A percentile compares a stretch with the other conserved stretches of the same genome.
phyloP scores from a whole-genome alignment of 2,113 vertebrate species.

The Zosterops pallidus region DNA sequence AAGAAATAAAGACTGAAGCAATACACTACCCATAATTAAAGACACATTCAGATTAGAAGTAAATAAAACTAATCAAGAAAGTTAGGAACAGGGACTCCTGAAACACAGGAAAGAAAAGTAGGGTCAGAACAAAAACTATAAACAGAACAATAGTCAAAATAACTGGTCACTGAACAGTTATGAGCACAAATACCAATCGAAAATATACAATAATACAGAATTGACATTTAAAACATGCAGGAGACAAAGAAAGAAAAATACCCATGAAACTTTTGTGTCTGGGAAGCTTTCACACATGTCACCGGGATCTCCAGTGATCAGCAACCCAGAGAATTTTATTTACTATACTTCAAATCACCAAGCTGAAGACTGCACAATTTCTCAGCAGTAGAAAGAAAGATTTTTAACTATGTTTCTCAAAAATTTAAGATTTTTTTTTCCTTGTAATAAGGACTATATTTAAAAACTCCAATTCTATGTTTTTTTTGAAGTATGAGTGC shows the following conservation, averaged over 20 bases:
- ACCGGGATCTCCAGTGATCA: not conserved
- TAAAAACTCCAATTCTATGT: not conserved
- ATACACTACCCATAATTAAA: not conserved
- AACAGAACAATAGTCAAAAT: not conserved
- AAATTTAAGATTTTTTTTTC: not conserved
- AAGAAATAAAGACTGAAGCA: fast-evolving
- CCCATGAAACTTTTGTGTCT: not conserved
- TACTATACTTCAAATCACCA: not conserved
- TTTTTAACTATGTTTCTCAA: not conserved
- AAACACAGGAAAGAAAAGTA: not conserved
- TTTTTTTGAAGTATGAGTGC: not conserved
- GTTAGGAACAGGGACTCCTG: not conserved
- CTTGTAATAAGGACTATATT: not conserved
- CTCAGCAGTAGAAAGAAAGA: not conserved
- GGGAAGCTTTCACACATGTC: not conserved
- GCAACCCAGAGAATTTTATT: not conserved
- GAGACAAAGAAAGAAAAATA: not conserved
- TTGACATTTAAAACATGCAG: not conserved
- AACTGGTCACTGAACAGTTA: not conserved
- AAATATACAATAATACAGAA: not conserved
- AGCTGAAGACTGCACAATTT: not conserved
- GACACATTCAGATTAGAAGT: not conserved
- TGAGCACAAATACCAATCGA: not conserved
- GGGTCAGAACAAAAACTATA: not conserved
- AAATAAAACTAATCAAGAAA: not conserved